phyloP scores from a whole-genome alignment of 2,888 invertebrate species.

The Ochropacha duplaris region DNA sequence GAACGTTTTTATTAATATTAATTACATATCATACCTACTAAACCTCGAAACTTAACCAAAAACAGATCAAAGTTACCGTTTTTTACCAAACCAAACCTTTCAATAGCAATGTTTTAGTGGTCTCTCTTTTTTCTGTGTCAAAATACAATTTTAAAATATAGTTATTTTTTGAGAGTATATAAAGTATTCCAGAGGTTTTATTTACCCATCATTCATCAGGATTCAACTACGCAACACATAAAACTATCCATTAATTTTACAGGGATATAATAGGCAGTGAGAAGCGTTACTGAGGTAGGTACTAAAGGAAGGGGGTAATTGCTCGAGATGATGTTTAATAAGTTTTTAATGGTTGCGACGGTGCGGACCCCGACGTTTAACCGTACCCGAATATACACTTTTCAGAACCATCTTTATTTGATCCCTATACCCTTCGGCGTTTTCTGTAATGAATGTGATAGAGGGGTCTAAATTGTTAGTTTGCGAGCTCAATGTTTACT shows the following conservation, averaged over 20 bases:
- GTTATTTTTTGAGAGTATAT: too few species aligned
- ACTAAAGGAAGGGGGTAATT: conserved; percentile 77
- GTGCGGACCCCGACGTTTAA: conserved; percentile 66
- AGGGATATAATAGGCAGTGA: conserved; percentile 19
- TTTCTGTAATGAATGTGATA: conserved; percentile 4
- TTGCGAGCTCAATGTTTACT: conserved; percentile 26
- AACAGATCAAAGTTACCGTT: too few species aligned
- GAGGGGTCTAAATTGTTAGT: conserved; percentile 5
- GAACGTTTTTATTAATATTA: too few species aligned
- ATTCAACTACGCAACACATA: neutral
- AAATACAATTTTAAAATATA: too few species aligned
- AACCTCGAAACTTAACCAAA: too few species aligned
- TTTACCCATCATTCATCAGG: too few species aligned
- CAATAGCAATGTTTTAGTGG: too few species aligned
- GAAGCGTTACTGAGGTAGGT: conserved; percentile 25
- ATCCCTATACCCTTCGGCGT: conserved; percentile 18
- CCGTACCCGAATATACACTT: conserved; percentile 58
- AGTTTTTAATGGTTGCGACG: conserved; percentile 85
- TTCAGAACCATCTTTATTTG: conserved; percentile 43
- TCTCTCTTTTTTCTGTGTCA: too few species aligned
- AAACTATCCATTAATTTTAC: neutral
- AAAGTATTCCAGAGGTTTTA: too few species aligned
- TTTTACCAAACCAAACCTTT: too few species aligned
- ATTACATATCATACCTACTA: too few species aligned
- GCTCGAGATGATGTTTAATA: conserved; percentile 86